Evolutionary conservation across 37 sponge, comb jelly and placozoan species (phyloP), one percentile per base, ranked within the genome.

Genomic region (Oopsacas minuta): DNA sequence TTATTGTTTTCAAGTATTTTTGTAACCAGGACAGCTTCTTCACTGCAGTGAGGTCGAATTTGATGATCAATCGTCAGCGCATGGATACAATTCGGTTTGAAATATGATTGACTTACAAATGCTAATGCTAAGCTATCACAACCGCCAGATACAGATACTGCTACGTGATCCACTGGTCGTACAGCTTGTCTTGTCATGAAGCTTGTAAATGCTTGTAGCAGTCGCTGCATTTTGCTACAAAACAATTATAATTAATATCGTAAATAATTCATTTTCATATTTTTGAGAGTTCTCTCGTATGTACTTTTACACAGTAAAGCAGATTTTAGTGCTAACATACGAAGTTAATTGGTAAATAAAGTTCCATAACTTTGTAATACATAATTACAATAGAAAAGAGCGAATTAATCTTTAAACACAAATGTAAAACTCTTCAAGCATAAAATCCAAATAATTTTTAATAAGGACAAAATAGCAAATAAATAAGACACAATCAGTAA

Each of bases 121-220:
- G 75, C 75, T 20, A 93, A 87, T 0, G 94, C 91, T 20, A 89
- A 30, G 36, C 94, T 93, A 83, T 93, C 94, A 49, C 86, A 32
- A 0, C 94, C 91, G 3, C 94, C 94, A 23, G 94, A 93, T 36
- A 93, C 81, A 0, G 88, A 89, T 25, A 93, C 88, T 36, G 84
- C 94, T 86, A 84, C 22, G 32, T 61, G 7, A n/a, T 61, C 75
- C 5, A 25, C 28, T 61, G 75, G 75, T 61, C 30, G 49, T 15
- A 42, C 49, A 42, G 49, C 49, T 17, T 17, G 15, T 42, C 49
- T 42, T 17, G 8, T 42, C 49, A 42, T 42, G 49, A 42, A 42
- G 49, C 15, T 42, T 42, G 49, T 42, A 42, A 42, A 42, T 8
- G 49, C 8, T 42, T 42, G 49, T 8, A 42, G 12, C 49, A 42